Percentiles rank a stretch among this genome's conserved stretches.
These are phyloP conservation scores for Sclerodermus sp. DNA, from an alignment of 2,888 invertebrate genomes.

Conservation along the genomic window DNA sequence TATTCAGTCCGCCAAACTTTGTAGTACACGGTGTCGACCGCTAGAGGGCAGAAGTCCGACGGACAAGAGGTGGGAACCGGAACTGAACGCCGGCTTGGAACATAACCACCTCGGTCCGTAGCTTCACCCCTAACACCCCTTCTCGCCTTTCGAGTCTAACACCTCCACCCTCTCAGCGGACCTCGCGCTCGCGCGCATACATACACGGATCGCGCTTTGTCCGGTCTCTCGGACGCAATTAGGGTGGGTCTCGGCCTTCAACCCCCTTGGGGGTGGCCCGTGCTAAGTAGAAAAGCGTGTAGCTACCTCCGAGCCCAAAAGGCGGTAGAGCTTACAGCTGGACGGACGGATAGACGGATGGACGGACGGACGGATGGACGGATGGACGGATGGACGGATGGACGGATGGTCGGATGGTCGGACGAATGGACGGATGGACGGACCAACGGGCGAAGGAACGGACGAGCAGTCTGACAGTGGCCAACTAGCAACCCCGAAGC, in stretches of 20 bases:
- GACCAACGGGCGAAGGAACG: not conserved
- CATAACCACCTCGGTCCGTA: constrained; percentile 36
- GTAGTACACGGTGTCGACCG: constrained; percentile 57
- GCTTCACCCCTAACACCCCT: constrained; percentile 14
- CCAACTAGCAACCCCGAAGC: constrained; percentile 29
- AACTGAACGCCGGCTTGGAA: constrained; percentile 51
- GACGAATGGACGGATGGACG: not conserved
- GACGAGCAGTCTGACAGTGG: constrained; percentile 44
- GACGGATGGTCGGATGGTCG: constrained; percentile 30
- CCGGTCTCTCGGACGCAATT: constrained; percentile 58
- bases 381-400: constrained; percentile 24
- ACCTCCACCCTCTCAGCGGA: not conserved
- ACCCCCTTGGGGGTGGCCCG: constrained; percentile 47
- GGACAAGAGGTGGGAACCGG: constrained; percentile 47
- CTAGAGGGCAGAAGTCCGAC: constrained; percentile 52
- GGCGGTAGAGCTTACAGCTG: constrained; percentile 32
- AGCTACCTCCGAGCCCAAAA: constrained; percentile 47
- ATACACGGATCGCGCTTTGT: constrained; percentile 56
- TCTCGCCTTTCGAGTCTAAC: not conserved
- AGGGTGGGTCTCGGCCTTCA: constrained; percentile 54
- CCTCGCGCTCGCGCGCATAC: constrained; percentile 30
- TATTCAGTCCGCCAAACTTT: constrained; percentile 58
- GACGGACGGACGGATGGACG: not conserved
- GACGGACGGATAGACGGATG: constrained; percentile 3
- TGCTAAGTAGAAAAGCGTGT: constrained; percentile 59